These are phyloP conservation scores for Myiothlypis coronata DNA, from an alignment of 2,797 vertebrate species.

Conservation along the genomic window DNA sequence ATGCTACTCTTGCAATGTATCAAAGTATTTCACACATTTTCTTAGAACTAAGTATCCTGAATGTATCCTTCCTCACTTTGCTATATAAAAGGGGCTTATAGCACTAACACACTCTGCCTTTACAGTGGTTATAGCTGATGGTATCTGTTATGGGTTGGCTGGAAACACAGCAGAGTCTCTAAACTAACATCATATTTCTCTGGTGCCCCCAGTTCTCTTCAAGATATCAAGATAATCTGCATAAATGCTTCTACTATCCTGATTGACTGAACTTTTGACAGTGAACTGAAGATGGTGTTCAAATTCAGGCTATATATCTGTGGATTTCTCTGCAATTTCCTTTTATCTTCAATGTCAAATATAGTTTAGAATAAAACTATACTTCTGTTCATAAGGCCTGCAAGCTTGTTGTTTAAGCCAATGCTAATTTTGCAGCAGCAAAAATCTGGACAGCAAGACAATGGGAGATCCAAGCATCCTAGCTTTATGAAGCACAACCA, in stretches of 20 bases:
- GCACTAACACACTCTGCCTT: neutral
- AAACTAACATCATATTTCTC: neutral
- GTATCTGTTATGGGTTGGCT: neutral
- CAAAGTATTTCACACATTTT: neutral
- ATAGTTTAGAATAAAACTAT: neutral
- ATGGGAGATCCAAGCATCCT: neutral
- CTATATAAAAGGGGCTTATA: neutral
- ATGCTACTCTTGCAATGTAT: neutral
- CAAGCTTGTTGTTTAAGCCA: neutral
- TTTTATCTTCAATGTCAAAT: neutral
- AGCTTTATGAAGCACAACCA: neutral
- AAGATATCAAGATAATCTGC: neutral
- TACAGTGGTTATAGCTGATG: neutral
- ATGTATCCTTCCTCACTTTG: neutral
- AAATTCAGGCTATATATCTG: neutral
- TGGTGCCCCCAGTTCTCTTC: neutral
- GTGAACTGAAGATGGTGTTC: neutral
- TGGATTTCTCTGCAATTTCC: neutral
- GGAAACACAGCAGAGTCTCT: neutral
- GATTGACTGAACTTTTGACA: neutral
- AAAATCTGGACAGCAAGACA: neutral
- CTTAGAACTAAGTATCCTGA: neutral
- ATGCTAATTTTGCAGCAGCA: neutral
- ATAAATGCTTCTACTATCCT: neutral
- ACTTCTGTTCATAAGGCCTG: neutral